A percentile compares a stretch with the other conserved stretches of the same genome.
phyloP scores from a whole-genome alignment of 2,888 invertebrate genomes.

The Caenorhabditis plicata region DNA sequence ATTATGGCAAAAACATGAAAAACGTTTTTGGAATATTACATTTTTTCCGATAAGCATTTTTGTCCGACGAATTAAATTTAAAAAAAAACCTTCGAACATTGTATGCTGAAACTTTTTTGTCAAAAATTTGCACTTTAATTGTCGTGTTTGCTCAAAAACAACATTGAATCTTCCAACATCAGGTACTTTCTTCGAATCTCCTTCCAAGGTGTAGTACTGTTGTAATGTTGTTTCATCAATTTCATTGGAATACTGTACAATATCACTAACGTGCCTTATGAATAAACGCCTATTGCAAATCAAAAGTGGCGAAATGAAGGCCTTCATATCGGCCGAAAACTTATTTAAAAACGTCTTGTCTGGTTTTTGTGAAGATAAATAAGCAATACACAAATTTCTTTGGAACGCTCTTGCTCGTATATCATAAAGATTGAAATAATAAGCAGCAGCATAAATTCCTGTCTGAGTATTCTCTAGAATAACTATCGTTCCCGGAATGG shows the following conservation, averaged over 20 bases:
- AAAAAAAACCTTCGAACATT: slow-evolving; percentile 11
- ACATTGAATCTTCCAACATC: slow-evolving; percentile 23
- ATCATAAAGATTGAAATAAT: slow-evolving; percentile 56
- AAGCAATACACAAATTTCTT: slow-evolving; percentile 56
- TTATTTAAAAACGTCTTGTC: slow-evolving; percentile 23
- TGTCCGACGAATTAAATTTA: background rate
- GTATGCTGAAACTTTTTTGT: slow-evolving; percentile 28
- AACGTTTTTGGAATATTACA: background rate
- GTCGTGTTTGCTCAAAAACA: slow-evolving; percentile 30
- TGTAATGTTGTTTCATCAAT: slow-evolving; percentile 29
- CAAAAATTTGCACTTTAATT: slow-evolving; percentile 25
- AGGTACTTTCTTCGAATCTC: slow-evolving; percentile 19
- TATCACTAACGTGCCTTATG: slow-evolving; percentile 34
- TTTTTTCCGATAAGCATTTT: background rate
- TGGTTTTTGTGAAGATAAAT: slow-evolving; percentile 45
- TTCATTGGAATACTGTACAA: slow-evolving; percentile 29
- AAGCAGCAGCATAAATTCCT: slow-evolving; percentile 53
- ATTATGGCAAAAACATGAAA: background rate
- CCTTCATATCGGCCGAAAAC: slow-evolving; percentile 33
- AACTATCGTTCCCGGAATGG: slow-evolving; percentile 48
- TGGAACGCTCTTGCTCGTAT: slow-evolving; percentile 58
- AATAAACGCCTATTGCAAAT: slow-evolving; percentile 57
- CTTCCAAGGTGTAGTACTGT: slow-evolving; percentile 33
- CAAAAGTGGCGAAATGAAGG: slow-evolving; percentile 44
- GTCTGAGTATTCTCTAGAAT: slow-evolving; percentile 57